phyloP scores from a whole-genome alignment of 2,888 invertebrate genomes.

The Pandemis heparana region DNA sequence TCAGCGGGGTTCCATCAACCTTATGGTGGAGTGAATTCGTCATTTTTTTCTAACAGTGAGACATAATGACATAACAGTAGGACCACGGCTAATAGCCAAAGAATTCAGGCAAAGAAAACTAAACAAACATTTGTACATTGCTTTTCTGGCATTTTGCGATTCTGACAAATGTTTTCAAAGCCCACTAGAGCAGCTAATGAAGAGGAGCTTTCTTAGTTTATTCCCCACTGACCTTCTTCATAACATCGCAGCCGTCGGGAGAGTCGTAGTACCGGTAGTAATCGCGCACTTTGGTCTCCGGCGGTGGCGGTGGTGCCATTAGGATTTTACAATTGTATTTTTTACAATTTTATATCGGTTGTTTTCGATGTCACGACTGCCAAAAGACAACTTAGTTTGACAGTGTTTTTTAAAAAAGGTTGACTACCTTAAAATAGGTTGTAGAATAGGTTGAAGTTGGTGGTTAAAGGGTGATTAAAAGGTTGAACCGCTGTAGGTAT shows the following conservation, averaged over 20 bases:
- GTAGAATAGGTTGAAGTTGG: not conserved
- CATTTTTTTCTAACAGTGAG: too few species aligned
- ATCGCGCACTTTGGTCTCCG: slow-evolving; percentile 50
- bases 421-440: not conserved
- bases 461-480: too few species aligned
- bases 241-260: slow-evolving; percentile 72
- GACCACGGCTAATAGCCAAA: too few species aligned
- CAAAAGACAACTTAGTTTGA: not conserved
- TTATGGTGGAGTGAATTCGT: too few species aligned
- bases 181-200: too few species aligned
- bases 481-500: too few species aligned
- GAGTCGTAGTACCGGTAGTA: slow-evolving; percentile 74
- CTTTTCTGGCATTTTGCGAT: too few species aligned
- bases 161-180: not conserved
- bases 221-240: slow-evolving; percentile 60
- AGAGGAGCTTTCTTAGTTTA: too few species aligned
- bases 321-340: not conserved
- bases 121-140: too few species aligned
- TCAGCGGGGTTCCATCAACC: too few species aligned
- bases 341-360: not conserved
- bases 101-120: too few species aligned
- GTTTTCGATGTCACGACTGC: slow-evolving; percentile 4
- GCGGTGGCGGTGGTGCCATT: not conserved
- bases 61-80: too few species aligned
- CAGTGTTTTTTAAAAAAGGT: not conserved